Base-by-base conservation (phyloP, 1,140 invertebrate genomes). In the Lepidurus apus region DNA sequence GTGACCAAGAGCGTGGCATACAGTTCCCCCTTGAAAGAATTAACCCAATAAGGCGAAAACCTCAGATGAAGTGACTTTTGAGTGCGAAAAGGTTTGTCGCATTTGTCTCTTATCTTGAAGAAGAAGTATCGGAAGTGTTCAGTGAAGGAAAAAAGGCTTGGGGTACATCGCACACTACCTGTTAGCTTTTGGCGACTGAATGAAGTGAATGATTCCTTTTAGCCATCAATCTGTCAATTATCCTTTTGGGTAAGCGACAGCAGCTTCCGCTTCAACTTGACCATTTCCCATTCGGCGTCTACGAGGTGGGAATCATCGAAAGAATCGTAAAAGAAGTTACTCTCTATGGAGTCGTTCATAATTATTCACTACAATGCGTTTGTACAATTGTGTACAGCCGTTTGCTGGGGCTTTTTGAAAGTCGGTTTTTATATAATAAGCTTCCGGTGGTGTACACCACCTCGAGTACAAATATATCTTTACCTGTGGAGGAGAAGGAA, bases 221-320 rank as follows among this genome's bases (percentile, higher is more conserved):
- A 65, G 53, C 53, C 17, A 65, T 65, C 53, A 65, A 65, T 65
- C 53, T 65, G 53, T 65, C 53, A 65, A 65, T 65, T 65, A 65
- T 65, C 53, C 53, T 21, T 17, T 21, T 65, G 21, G 53, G 17
- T 65, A 13, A 65, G 8, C 53, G 53, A 65, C 53, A 65, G 53
- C 53, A 65, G 53, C 53, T 65, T 65, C 53, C 53, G 53, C 53
- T 65, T 65, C 53, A 65, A 65, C 53, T 65, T 65, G 53, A 13
- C 53, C 53, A 13, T 13, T 65, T 65, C 21, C 53, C 53, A 34
- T 34, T 21, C 53, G 45, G 4, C 53, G 17, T 9, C 6, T 7
- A 65, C 53, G 13, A n/a, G 17, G 13, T 65, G 53, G 53, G 53
- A 21, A n/a, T 65, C 21, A 13, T n/a, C 17, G 53, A 65, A n/a